phyloP scores from a whole-genome alignment of 2,113 vertebrate species.

The Corvus hawaiiensis region DNA sequence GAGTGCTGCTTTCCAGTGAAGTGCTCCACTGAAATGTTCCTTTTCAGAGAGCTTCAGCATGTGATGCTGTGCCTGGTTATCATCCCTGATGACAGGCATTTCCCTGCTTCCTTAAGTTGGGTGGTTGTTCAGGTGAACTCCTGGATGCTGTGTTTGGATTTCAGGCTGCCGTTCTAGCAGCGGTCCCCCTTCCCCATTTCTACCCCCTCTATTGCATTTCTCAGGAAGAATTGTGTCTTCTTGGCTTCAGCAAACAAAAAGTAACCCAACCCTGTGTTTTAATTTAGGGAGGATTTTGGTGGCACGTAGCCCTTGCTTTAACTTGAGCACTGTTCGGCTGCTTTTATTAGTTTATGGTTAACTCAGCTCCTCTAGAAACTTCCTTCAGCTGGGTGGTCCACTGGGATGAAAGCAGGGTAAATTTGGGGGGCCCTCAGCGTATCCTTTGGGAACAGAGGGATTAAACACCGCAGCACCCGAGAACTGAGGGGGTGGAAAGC shows the following conservation, averaged over 20 bases:
- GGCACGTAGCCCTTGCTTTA: background rate
- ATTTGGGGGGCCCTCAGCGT: background rate
- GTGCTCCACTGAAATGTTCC: background rate
- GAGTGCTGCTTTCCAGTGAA: background rate
- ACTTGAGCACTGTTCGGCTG: background rate
- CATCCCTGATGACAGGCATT: background rate
- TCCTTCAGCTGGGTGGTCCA: constrained; percentile 23
- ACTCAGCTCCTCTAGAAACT: background rate
- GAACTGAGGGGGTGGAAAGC: background rate
- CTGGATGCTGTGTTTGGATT: background rate
- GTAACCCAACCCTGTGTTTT: constrained; percentile 3
- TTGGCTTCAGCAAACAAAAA: background rate
- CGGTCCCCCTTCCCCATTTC: background rate
- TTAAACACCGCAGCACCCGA: background rate
- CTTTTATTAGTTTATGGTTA: background rate
- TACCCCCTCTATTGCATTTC: background rate
- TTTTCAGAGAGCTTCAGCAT: background rate
- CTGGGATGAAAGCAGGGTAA: background rate
- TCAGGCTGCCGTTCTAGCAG: background rate
- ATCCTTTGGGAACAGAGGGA: background rate
- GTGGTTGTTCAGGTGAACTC: background rate
- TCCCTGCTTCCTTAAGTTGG: background rate
- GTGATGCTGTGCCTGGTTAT: background rate
- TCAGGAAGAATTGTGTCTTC: background rate
- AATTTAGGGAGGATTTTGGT: constrained; percentile 13